Evolutionary conservation across 1,140 invertebrate genomes (phyloP).

Genomic region (Latrodectus geometricus): DNA sequence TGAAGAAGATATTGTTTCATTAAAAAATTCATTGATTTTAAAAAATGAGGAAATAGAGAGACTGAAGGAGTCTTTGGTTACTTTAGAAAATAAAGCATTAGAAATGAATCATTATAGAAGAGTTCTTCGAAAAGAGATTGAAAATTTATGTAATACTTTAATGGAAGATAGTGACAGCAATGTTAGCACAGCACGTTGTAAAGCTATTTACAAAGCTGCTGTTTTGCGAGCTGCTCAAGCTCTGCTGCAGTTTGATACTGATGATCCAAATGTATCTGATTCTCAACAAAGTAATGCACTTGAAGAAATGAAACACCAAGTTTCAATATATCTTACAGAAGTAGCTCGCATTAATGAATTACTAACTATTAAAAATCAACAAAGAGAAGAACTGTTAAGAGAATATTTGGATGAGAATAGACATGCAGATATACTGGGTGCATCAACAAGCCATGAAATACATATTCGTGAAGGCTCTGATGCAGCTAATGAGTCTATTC

Average conservation of each 20-base stretch:
- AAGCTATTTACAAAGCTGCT: conserved; percentile 49
- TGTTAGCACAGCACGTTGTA: conserved; percentile 8
- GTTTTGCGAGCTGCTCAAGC: conserved; percentile 23
- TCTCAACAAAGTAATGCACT: conserved; percentile 3
- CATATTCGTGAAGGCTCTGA: not conserved
- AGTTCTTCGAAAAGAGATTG: conserved; percentile 25
- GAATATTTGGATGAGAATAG: conserved; percentile 18
- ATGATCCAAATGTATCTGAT: not conserved
- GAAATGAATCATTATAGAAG: conserved; percentile 43
- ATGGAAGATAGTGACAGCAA: conserved; percentile 8
- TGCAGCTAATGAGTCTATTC: not conserved
- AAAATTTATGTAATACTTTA: conserved; percentile 35
- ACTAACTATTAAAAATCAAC: conserved; percentile 33
- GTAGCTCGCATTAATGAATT: conserved; percentile 45
- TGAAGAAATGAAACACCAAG: conserved; percentile 41
- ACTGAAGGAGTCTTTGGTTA: conserved; percentile 33
- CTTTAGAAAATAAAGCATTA: conserved; percentile 30
- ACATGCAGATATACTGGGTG: not conserved
- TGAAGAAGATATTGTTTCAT: conserved; percentile 19
- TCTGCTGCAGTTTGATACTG: conserved; percentile 22
- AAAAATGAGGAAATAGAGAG: conserved; percentile 33
- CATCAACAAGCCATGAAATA: conserved; percentile 1
- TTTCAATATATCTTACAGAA: conserved; percentile 35
- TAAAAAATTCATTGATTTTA: conserved; percentile 4
- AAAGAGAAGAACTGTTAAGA: conserved; percentile 29